These are phyloP conservation scores for Campylorhamphus procurvoides DNA, from an alignment of 2,113 vertebrate species.

Conservation along the genomic window DNA sequence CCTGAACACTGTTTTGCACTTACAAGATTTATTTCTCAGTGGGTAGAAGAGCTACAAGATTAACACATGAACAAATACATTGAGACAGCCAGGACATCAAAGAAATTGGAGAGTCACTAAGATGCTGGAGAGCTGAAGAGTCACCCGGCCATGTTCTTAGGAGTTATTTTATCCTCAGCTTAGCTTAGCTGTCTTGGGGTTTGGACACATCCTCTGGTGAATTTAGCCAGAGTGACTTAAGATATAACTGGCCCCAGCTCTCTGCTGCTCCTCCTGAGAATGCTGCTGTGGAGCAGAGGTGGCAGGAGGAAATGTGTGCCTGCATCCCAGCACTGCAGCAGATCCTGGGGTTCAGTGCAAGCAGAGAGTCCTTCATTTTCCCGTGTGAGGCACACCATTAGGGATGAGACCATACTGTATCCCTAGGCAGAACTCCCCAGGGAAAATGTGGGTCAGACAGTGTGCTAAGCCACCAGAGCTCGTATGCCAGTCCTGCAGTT, in stretches of 20 bases:
- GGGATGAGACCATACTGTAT: neutral
- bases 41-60: constrained; percentile 29
- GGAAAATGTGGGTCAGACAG: neutral
- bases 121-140: neutral
- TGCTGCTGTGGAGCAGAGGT: neutral
- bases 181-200: neutral
- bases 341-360: neutral
- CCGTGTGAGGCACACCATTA: neutral
- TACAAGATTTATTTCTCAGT: constrained; percentile 11
- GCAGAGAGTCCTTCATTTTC: neutral
- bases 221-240: neutral
- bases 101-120: neutral
- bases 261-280: neutral
- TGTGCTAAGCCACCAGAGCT: neutral
- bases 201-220: constrained; percentile 12
- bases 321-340: neutral
- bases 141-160: neutral
- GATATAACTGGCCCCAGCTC: neutral
- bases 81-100: constrained; percentile 10
- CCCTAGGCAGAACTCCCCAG: neutral
- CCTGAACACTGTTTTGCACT: neutral
- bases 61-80: constrained; percentile 29
- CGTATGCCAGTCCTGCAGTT: neutral
- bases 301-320: neutral
- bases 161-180: constrained; percentile 40